These are phyloP conservation scores for Callinectes sapidus DNA, from an alignment of 2,888 invertebrate genomes.

Conservation along the genomic window DNA sequence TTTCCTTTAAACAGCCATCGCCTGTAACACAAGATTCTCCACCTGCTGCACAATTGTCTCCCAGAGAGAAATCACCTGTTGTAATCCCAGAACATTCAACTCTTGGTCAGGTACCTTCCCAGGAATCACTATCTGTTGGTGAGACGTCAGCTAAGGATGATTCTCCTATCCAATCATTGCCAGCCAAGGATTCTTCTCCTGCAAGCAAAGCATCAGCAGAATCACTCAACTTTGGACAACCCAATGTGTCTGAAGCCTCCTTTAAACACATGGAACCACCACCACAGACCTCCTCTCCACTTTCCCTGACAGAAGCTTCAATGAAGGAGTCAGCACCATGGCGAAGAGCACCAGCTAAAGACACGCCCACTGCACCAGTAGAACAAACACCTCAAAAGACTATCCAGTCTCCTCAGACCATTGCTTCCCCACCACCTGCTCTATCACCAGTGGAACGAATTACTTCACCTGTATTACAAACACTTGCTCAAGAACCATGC, in stretches of 20 bases:
- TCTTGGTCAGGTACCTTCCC: slow-evolving; percentile 14
- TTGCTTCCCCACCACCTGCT: neutral
- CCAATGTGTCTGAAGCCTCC: neutral
- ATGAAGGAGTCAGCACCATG: neutral
- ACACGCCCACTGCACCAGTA: neutral
- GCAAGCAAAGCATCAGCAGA: slow-evolving; percentile 12
- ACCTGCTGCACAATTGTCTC: slow-evolving; percentile 31
- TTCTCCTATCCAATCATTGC: slow-evolving; percentile 21
- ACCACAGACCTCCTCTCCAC: neutral
- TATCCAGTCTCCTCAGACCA: neutral
- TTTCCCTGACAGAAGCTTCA: neutral
- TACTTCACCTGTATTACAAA: slow-evolving; percentile 39
- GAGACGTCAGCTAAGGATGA: neutral
- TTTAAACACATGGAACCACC: neutral
- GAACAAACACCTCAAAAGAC: neutral
- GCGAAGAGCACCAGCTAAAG: neutral
- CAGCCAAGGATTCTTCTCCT: neutral
- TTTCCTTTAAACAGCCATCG: slow-evolving; percentile 40
- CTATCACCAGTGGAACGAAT: slow-evolving; percentile 28
- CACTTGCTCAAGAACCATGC: slow-evolving; percentile 36
- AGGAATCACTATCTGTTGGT: neutral
- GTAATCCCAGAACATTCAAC: slow-evolving; percentile 36
- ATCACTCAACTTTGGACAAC: neutral
- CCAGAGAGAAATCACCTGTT: slow-evolving; percentile 28
- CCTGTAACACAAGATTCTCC: slow-evolving; percentile 38